Percentiles rank a stretch among this genome's conserved stretches.
These are phyloP conservation scores for Danaus melanippus DNA, from an alignment of 1,140 invertebrate species.

Conservation along the genomic window DNA sequence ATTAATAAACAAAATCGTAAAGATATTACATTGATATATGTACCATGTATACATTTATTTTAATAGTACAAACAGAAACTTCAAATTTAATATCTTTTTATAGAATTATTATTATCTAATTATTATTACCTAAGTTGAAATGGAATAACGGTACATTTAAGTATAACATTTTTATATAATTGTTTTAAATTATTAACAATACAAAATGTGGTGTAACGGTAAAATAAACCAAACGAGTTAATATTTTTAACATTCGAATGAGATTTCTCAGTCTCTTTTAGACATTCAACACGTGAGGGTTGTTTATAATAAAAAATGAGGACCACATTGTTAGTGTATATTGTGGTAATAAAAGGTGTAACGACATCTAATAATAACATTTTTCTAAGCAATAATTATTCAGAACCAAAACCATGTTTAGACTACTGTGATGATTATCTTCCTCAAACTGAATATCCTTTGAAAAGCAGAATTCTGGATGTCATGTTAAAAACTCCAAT, in stretches of 20 bases:
- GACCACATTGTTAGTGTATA: too few species aligned
- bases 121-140: too few species aligned
- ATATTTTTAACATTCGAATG: too few species aligned
- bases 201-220: neutral
- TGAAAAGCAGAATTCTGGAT: conserved; percentile 41
- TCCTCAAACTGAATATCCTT: neutral
- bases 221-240: neutral
- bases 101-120: too few species aligned
- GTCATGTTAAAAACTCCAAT: conserved; percentile 40
- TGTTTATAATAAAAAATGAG: neutral
- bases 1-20: too few species aligned
- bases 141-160: too few species aligned
- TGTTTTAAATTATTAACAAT: conserved; percentile 3
- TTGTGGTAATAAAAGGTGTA: too few species aligned
- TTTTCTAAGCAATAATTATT: conserved; percentile 21
- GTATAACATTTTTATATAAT: neutral
- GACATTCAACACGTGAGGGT: neutral
- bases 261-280: neutral
- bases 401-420: conserved; percentile 22
- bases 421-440: conserved; percentile 21
- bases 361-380: too few species aligned
- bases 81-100: too few species aligned
- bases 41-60: too few species aligned
- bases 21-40: too few species aligned
- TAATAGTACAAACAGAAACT: too few species aligned